phyloP scores from a whole-genome alignment of 2,888 invertebrate genomes.

The Lasioglossum figueresi region DNA sequence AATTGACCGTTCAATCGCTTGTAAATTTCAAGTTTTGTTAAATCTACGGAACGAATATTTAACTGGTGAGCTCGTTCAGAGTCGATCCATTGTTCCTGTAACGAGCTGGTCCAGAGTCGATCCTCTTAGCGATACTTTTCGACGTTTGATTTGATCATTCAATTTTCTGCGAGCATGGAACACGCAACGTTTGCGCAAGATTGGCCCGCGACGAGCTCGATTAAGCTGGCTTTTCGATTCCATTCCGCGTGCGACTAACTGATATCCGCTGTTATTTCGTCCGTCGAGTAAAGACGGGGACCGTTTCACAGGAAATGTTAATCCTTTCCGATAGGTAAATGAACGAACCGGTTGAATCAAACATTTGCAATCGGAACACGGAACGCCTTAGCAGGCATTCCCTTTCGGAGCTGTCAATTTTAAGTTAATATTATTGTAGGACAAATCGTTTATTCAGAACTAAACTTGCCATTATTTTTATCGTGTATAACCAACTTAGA shows the following conservation, averaged over 20 bases:
- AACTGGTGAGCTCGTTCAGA: neutral
- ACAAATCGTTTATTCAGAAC: no score
- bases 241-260: constrained; percentile 28
- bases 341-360: constrained; percentile 25
- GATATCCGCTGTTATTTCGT: constrained; percentile 47
- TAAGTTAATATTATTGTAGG: no score
- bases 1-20: neutral
- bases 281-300: constrained; percentile 7
- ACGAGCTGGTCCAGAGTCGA: neutral
- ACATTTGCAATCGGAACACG: neutral
- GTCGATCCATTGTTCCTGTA: neutral
- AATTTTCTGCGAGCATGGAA: constrained; percentile 38
- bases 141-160: constrained; percentile 36
- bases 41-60: neutral
- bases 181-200: constrained; percentile 36
- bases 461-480: no score
- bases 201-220: constrained; percentile 39
- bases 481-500: no score
- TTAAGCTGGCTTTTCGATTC: constrained; percentile 53
- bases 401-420: neutral
- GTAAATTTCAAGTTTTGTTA: neutral
- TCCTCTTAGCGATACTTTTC: constrained; percentile 26
- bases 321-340: constrained; percentile 15
- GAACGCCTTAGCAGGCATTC: neutral
- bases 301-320: constrained; percentile 28